Evolutionary conservation across 2,113 vertebrate genomes (phyloP).

Genomic region (Oxyura jamaicensis): DNA sequence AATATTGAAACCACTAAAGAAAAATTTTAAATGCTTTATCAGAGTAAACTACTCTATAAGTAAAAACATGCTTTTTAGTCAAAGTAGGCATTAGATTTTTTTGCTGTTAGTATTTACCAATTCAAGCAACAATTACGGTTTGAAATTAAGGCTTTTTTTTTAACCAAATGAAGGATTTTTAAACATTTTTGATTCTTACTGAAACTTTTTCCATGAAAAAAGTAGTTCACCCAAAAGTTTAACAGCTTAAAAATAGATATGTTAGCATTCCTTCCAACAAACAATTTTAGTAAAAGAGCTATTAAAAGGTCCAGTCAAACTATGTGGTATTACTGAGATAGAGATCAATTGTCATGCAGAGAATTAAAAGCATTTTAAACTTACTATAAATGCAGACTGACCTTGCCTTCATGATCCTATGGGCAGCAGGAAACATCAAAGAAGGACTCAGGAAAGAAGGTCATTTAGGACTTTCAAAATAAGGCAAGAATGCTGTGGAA

Average conservation of each 20-base stretch:
- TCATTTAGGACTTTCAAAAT: neutral
- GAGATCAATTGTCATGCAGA: neutral
- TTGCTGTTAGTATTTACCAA: neutral
- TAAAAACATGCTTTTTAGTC: neutral
- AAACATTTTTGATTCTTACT: neutral
- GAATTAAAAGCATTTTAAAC: neutral
- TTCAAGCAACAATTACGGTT: neutral
- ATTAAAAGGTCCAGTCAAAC: neutral
- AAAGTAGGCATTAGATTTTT: neutral
- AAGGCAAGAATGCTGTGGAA: neutral
- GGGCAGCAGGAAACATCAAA: neutral
- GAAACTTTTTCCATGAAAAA: neutral
- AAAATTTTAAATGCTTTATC: neutral
- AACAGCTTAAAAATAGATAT: neutral
- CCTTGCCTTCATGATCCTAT: neutral
- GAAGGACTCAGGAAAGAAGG: neutral
- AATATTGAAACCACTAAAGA: neutral
- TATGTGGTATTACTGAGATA: neutral
- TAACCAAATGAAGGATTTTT: neutral
- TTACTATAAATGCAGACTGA: neutral
- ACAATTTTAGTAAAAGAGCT: neutral
- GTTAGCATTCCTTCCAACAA: neutral
- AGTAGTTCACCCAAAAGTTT: neutral
- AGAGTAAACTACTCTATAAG: neutral
- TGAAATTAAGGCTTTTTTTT: neutral